These are phyloP conservation scores for Cenopis cana DNA, from an alignment of 2,888 invertebrate species.

Conservation along the genomic window DNA sequence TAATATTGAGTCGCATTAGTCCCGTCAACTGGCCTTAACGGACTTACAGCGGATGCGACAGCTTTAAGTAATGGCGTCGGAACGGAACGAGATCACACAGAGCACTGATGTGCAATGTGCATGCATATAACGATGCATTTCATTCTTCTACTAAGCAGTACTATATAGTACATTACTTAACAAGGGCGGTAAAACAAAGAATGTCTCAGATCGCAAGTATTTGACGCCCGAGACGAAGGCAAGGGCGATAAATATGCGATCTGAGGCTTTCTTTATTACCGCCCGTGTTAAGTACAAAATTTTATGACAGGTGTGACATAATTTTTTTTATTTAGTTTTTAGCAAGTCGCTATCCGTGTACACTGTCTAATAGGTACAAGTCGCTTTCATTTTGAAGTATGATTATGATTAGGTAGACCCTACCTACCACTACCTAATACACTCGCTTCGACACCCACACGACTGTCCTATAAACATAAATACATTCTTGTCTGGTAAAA, in stretches of 20 bases:
- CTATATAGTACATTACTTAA: too few species aligned
- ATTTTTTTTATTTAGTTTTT: too few species aligned
- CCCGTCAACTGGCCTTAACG: constrained; percentile 25
- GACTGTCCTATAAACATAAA: background rate
- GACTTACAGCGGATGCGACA: constrained; percentile 10
- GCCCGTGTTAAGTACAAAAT: too few species aligned
- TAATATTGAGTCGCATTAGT: constrained; percentile 30
- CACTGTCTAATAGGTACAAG: background rate
- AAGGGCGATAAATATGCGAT: too few species aligned
- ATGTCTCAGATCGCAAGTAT: too few species aligned
- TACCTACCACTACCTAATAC: too few species aligned
- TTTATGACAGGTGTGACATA: too few species aligned
- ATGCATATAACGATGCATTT: background rate
- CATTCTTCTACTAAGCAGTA: background rate
- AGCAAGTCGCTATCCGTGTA: background rate
- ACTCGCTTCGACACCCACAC: background rate
- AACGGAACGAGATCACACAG: constrained; percentile 21
- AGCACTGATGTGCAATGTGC: background rate
- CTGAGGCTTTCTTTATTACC: too few species aligned
- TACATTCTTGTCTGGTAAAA: too few species aligned
- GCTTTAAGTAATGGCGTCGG: constrained; percentile 21
- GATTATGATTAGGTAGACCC: too few species aligned
- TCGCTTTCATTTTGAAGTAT: background rate
- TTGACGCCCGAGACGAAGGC: too few species aligned
- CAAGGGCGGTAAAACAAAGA: too few species aligned